phyloP scores from a whole-genome alignment of 2,797 vertebrate genomes.

The Lagorchestes hirsutus region DNA sequence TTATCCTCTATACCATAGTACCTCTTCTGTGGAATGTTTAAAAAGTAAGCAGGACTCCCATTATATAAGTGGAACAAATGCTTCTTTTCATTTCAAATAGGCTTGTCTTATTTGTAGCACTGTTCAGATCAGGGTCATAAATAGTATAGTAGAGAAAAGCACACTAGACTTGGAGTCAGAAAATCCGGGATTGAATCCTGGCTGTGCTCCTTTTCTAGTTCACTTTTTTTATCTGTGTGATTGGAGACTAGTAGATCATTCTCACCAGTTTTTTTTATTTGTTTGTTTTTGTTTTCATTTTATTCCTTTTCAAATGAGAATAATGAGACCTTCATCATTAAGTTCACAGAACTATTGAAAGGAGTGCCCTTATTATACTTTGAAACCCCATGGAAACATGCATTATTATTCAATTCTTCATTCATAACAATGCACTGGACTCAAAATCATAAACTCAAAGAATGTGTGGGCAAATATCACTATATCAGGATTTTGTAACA shows the following conservation, averaged over 20 bases:
- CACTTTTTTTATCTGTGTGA: not conserved
- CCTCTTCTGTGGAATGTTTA: not conserved
- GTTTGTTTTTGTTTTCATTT: not conserved
- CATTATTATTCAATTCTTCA: not conserved
- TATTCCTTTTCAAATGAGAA: not conserved
- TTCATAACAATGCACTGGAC: not conserved
- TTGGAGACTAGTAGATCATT: not conserved
- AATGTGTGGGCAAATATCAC: constrained; percentile 30
- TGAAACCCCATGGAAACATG: not conserved
- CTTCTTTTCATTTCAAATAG: not conserved
- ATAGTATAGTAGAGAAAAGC: not conserved
- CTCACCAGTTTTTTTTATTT: not conserved
- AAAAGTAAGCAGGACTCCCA: not conserved
- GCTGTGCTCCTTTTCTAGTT: not conserved
- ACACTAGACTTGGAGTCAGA: not conserved
- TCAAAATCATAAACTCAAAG: constrained; percentile 42
- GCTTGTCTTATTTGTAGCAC: not conserved
- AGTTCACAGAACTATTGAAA: not conserved
- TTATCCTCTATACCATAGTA: not conserved
- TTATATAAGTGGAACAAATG: not conserved
- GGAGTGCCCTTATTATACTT: not conserved
- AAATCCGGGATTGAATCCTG: not conserved
- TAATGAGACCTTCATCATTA: not conserved
- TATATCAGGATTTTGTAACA: constrained; percentile 21
- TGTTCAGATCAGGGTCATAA: not conserved